These are phyloP conservation scores for Rhynchonycteris naso DNA, from an alignment of 2,797 vertebrate genomes.

Conservation along the genomic window DNA sequence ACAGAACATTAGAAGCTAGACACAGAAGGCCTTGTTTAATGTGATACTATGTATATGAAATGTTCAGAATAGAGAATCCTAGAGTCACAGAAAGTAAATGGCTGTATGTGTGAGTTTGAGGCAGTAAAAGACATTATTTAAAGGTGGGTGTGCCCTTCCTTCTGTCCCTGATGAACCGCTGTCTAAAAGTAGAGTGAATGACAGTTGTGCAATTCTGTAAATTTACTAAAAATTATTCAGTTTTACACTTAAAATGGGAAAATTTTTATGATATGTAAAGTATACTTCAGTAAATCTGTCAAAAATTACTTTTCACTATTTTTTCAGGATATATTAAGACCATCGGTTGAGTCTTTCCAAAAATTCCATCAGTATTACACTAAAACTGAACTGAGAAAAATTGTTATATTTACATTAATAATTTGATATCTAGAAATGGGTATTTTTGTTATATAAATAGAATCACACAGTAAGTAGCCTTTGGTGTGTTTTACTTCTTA, in stretches of 20 bases:
- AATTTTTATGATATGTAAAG: neutral
- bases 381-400: neutral
- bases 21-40: accelerated
- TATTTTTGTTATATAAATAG: neutral
- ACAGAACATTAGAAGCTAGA: neutral
- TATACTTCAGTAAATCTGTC: neutral
- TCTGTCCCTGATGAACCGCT: neutral
- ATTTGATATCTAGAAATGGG: conserved; percentile 1
- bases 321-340: neutral
- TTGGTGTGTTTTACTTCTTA: neutral
- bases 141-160: accelerated
- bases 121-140: accelerated
- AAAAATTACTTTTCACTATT: neutral
- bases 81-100: accelerated
- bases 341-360: neutral
- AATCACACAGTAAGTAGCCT: neutral
- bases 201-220: neutral
- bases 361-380: neutral
- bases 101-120: accelerated
- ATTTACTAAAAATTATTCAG: neutral
- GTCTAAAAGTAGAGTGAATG: neutral
- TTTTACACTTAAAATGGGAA: neutral
- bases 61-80: too few relatives aligned
- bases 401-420: neutral
- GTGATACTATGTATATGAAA: neutral